Evolutionary conservation across 2,888 invertebrate species (phyloP).

Genomic region (Chrysotoxum bicinctum): DNA sequence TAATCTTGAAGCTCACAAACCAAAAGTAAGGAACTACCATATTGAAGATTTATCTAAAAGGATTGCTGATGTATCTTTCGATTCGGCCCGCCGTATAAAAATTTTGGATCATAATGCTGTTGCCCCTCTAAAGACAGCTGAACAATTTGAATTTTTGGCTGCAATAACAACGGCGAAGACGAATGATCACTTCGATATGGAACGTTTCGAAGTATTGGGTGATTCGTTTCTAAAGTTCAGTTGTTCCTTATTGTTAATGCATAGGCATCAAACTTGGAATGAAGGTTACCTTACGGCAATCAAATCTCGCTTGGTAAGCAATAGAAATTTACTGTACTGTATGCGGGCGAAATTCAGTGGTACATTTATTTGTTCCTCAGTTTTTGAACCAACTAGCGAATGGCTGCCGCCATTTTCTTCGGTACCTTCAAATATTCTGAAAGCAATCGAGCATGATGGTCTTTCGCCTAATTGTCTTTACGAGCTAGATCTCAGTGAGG

Average conservation of each 20-base stretch:
- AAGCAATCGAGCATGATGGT: constrained; percentile 74
- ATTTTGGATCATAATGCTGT: constrained; percentile 74
- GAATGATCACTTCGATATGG: constrained; percentile 89
- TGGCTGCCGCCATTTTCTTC: constrained; percentile 92
- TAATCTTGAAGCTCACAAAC: constrained; percentile 35
- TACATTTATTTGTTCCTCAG: constrained; percentile 79
- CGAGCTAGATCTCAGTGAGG: constrained; percentile 81
- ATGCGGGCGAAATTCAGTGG: constrained; percentile 81
- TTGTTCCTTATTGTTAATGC: constrained; percentile 86
- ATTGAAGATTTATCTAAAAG: not conserved
- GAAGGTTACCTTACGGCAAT: constrained; percentile 89
- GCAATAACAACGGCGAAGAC: constrained; percentile 87
- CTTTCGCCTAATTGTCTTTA: constrained; percentile 82
- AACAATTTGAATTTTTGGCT: constrained; percentile 81
- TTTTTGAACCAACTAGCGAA: constrained; percentile 86
- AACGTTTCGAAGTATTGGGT: constrained; percentile 91
- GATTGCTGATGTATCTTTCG: constrained; percentile 60
- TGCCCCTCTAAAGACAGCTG: constrained; percentile 74
- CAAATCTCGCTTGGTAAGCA: constrained; percentile 87
- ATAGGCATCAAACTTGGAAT: constrained; percentile 85
- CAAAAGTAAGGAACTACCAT: not conserved
- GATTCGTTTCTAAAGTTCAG: constrained; percentile 92
- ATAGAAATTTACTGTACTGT: constrained; percentile 92
- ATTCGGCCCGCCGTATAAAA: constrained; percentile 70
- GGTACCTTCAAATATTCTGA: constrained; percentile 83